Conservation (phyloP, 2,797 vertebrate genomes). For the Acrossocheilus fasciatus region DNA sequence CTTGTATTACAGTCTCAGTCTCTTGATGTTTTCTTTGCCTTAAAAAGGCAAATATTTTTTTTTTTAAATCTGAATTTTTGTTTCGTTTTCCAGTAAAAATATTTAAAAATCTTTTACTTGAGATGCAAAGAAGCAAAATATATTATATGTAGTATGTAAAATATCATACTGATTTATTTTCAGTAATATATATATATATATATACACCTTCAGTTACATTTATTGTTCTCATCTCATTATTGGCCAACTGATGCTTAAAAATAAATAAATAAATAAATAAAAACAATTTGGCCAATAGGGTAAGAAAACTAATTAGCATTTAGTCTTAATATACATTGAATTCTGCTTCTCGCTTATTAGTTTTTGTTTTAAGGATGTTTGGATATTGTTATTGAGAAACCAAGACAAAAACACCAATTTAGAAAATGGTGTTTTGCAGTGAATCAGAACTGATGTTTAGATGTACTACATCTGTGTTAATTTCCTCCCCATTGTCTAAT, state of each 20-base stretch:
- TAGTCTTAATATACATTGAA: neutral
- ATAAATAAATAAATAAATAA: too few species aligned
- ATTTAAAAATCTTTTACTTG: neutral
- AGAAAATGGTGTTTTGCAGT: neutral
- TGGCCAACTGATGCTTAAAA: neutral
- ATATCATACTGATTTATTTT: neutral
- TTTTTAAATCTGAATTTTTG: neutral
- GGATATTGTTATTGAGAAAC: neutral
- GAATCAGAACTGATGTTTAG: slow-evolving; percentile 25
- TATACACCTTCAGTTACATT: neutral
- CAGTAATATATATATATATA: neutral
- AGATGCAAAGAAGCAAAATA: neutral
- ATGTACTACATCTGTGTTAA: slow-evolving; percentile 36
- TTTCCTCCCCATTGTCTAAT: slow-evolving; percentile 31
- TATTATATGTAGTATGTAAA: neutral
- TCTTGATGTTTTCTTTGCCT: neutral
- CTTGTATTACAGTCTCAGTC: neutral
- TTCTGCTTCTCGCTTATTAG: neutral
- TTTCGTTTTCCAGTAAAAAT: neutral
- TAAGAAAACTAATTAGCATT: neutral
- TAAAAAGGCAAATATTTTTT: neutral
- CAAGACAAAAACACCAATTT: neutral
- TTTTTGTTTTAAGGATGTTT: neutral
- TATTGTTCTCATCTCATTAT: neutral
- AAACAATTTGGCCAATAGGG: too few species aligned